Base-by-base conservation (phyloP, 1,140 invertebrate species). In the Bombus pyrosoma region DNA sequence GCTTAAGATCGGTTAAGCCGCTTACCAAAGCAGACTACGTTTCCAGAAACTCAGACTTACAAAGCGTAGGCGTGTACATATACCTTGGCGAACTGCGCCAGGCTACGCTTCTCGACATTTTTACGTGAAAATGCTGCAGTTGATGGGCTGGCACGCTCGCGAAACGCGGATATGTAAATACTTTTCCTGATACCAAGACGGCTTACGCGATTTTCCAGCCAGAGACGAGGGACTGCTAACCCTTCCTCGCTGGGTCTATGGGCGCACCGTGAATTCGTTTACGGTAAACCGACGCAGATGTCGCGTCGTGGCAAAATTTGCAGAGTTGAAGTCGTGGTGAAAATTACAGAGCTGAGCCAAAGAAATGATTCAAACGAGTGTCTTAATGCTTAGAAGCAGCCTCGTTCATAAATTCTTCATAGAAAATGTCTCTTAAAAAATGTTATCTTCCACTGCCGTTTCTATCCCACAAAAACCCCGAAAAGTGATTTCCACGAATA, bases 1-100 rank as follows among this genome's bases (percentile, higher is more conserved):
- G 88, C 87, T 89, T 89, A 89, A 83, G 83, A 89, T 76, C 87
- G 75, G 75, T 81, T 89, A 89, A 89, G 87, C 88, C 62, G 88
- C 87, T 89, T 89, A 89, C 47, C 47, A 32, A 69, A 74, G 71
- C 68, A 41, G 57, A 77, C 82, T 62, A 37, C 28, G 64, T 57
- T 81, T 41, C 39, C 34, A 59, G 57, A 68, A 80, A 79, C 81
- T 72, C 86, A 53, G 73, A 8, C 77, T 79, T 47, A n/a, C 47
- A 37, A 3, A 15, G 53, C 66, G 53, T 47, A 25, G 75, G 43
- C n/a, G 66, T 57, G 64, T 22, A 53, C 47, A 2, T 53, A 53
- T 8, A 53, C 47, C 6, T 22, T 22, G 47, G 15, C n/a, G 47
- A 75, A 75, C 43, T 75, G 4, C 73, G 25, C 34, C 37, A 62